Evolutionary conservation across 2,888 invertebrate species (phyloP).

Genomic region (Axea sp.): DNA sequence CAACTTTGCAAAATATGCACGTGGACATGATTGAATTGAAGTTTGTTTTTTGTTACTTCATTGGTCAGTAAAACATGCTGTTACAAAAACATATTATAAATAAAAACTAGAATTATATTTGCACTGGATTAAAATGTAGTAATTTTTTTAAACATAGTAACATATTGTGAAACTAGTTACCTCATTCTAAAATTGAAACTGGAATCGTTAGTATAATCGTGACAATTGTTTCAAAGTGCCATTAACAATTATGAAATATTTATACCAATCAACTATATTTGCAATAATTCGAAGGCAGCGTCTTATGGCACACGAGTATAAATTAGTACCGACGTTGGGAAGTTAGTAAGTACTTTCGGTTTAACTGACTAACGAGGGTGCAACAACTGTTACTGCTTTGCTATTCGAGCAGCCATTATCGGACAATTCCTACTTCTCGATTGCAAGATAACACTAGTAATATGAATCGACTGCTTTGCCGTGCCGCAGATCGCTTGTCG

Average conservation of each 20-base stretch:
- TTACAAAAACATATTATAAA: too few species aligned
- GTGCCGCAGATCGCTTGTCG: conserved; percentile 55
- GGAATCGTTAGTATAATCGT: conserved; percentile 3
- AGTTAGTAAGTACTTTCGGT: conserved; percentile 56
- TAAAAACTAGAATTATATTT: too few species aligned
- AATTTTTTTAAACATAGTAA: too few species aligned
- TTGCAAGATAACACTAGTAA: conserved; percentile 65
- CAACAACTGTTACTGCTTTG: conserved; percentile 62
- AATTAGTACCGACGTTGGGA: conserved; percentile 40
- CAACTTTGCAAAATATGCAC: too few species aligned
- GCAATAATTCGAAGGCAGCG: conserved; percentile 15
- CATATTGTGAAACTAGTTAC: too few species aligned
- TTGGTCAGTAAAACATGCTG: too few species aligned
- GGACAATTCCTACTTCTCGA: conserved; percentile 66
- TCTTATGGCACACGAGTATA: conserved; percentile 37
- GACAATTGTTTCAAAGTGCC: conserved; percentile 18
- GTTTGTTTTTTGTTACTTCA: too few species aligned
- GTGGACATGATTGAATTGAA: too few species aligned
- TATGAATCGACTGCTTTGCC: conserved; percentile 72
- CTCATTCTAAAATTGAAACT: conserved; percentile 7
- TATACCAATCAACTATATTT: conserved; percentile 18
- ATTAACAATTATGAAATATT: conserved; percentile 30
- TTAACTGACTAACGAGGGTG: conserved; percentile 59
- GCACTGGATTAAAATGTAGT: too few species aligned
- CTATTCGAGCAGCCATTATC: conserved; percentile 65